phyloP scores from a whole-genome alignment of 2,888 invertebrate species.

The Eumerus sabulonum region DNA sequence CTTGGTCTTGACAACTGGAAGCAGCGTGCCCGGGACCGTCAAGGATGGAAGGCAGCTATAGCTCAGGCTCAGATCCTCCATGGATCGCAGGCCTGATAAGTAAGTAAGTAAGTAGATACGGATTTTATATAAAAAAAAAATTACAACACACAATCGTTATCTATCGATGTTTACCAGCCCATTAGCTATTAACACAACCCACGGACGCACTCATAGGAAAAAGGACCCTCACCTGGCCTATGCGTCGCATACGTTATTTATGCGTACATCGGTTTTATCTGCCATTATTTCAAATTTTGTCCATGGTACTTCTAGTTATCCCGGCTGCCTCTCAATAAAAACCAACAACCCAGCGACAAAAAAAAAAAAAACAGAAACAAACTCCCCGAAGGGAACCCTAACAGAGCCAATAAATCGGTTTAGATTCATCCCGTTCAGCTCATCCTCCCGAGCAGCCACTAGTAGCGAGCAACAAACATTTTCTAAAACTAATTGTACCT shows the following conservation, averaged over 20 bases:
- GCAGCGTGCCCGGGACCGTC: no score
- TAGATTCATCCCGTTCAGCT: slow-evolving; percentile 47
- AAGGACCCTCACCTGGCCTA: no score
- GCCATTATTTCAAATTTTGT: slow-evolving; percentile 66
- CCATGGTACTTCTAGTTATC: not conserved
- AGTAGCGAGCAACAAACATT: slow-evolving; percentile 66
- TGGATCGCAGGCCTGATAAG: no score
- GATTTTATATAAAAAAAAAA: no score
- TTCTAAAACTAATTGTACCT: slow-evolving; percentile 77
- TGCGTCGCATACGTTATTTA: slow-evolving; percentile 42
- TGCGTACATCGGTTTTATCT: slow-evolving; percentile 63
- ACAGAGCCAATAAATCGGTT: slow-evolving; percentile 61
- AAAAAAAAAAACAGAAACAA: slow-evolving; percentile 4
- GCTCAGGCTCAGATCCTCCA: no score
- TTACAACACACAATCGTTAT: no score
- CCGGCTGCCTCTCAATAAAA: no score
- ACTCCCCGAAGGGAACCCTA: slow-evolving; percentile 3
- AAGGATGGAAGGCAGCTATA: no score
- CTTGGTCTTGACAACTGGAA: no score
- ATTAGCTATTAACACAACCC: not conserved
- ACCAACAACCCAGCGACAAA: not conserved
- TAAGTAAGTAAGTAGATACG: no score
- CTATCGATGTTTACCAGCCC: not conserved
- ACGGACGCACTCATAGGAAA: no score
- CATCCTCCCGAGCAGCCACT: slow-evolving; percentile 41